Evolutionary conservation across 2,888 invertebrate species (phyloP), one percentile per base, ranked within the genome.

Genomic region (Macrosiphum euphorbiae): DNA sequence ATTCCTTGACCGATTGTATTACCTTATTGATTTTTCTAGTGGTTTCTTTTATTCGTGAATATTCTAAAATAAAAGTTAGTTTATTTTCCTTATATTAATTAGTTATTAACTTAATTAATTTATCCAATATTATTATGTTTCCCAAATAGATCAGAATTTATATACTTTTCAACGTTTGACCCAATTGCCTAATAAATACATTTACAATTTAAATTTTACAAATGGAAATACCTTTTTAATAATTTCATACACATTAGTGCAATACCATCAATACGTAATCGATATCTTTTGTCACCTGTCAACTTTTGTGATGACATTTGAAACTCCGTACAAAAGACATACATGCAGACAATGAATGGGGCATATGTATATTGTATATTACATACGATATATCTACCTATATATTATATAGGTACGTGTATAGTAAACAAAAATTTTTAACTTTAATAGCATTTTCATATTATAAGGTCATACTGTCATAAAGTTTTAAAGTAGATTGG

Each of bases 251-350:
- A 47, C 16, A 58, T 10, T 28, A 41, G 13, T 92, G 52, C 44
- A 67, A 47, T 61, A 61, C 44, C 24, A 89, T 44, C 28, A n/a
- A 61, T n/a, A n/a, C 41, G n/a, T 85, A 90, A 94, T 94, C 61
- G 67, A 90, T 86, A 90, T 67, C 26, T 94, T 86, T 50, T 86
- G 86, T 94, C 90, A 86, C 86, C 52, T 86, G 94, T 94, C 94
- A 94, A 67, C 35, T 86, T 67, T 86, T 47, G 47, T 78, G 61
- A 86, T 55, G 88, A 41, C 44, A 55, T 92, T 88, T 78, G 52
- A 88, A 92, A 89, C 61, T 86, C 10, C n/a, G n/a, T 87, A 94
- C 55, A 93, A 94, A 90, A 86, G 58, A 58, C 47, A 44, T 85
- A 26, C 26, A 87, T 55, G 44, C 47, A 86, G 24, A 86, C 35